These are phyloP conservation scores for Halcyon smyrnensis DNA, from an alignment of 2,797 vertebrate species.

Conservation along the genomic window DNA sequence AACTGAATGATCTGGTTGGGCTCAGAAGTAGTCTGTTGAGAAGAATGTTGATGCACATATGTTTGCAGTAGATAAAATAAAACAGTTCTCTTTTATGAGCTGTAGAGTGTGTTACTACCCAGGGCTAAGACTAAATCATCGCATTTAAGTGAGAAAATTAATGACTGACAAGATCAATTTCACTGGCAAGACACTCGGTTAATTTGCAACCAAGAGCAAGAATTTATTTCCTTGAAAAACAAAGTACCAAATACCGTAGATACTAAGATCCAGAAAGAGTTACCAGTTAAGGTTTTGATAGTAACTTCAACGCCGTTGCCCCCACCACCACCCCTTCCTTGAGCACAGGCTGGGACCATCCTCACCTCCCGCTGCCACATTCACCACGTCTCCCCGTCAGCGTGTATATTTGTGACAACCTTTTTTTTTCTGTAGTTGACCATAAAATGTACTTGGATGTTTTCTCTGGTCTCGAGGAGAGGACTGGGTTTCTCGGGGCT, in stretches of 20 bases:
- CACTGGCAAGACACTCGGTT: not conserved
- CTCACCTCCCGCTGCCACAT: fast-evolving
- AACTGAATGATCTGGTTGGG: not conserved
- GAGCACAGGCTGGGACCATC: not conserved
- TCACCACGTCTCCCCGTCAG: fast-evolving
- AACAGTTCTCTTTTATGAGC: slow-evolving; percentile 20
- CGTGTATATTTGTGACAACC: not conserved
- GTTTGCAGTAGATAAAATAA: slow-evolving; percentile 50
- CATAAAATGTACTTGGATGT: fast-evolving
- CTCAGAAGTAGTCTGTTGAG: slow-evolving; percentile 21
- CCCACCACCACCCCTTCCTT: not conserved
- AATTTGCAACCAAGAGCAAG: slow-evolving; percentile 38
- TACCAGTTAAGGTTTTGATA: not conserved
- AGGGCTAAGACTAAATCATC: not conserved
- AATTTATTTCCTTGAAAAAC: slow-evolving; percentile 37
- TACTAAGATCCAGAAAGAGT: not conserved
- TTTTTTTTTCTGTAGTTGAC: not conserved
- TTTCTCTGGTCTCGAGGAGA: not conserved
- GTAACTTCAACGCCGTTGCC: not conserved
- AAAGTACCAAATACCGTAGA: not conserved
- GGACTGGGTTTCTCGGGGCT: not conserved
- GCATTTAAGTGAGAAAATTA: not conserved
- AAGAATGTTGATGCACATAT: slow-evolving; percentile 32
- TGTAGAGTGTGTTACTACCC: not conserved
- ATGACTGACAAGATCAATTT: slow-evolving; percentile 33